Evolutionary conservation across 2,113 vertebrate species (phyloP).

Genomic region (Sceloporus undulatus): DNA sequence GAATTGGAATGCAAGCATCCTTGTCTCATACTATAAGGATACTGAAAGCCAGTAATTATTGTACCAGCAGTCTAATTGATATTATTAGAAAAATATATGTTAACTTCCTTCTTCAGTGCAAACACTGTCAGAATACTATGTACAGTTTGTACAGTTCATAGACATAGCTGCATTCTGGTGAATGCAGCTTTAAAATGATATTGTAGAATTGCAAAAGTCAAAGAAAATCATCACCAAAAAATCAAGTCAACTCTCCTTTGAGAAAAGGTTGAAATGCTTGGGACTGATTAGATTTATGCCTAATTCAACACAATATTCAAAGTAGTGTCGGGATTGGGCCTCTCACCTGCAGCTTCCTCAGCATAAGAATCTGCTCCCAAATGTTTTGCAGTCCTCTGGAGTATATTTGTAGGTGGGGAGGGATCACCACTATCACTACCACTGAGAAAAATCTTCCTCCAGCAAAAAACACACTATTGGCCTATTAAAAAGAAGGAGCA

Average conservation of each 20-base stretch:
- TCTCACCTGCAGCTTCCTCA: no score
- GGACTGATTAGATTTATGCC: no score
- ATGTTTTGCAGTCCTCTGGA: no score
- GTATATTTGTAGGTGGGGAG: no score
- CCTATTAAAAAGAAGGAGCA: no score
- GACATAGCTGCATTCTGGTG: not conserved
- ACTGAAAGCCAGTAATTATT: slow-evolving; percentile 16
- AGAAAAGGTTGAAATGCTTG: not conserved
- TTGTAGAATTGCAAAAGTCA: not conserved
- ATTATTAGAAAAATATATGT: not conserved
- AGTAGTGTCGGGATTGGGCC: no score
- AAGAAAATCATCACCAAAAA: not conserved
- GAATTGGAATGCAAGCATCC: slow-evolving; percentile 5
- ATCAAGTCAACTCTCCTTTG: not conserved
- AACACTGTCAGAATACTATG: not conserved
- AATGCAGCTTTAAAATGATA: not conserved
- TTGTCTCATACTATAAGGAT: not conserved
- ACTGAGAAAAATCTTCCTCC: no score
- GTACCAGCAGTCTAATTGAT: slow-evolving; percentile 4
- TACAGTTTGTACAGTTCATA: not conserved
- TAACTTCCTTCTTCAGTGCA: not conserved
- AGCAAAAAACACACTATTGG: no score
- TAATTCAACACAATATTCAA: no score
- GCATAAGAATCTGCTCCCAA: no score
- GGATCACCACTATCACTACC: no score